These are phyloP conservation scores for Lasioglossum leucozonium DNA, from an alignment of 2,888 invertebrate genomes.

Conservation along the genomic window DNA sequence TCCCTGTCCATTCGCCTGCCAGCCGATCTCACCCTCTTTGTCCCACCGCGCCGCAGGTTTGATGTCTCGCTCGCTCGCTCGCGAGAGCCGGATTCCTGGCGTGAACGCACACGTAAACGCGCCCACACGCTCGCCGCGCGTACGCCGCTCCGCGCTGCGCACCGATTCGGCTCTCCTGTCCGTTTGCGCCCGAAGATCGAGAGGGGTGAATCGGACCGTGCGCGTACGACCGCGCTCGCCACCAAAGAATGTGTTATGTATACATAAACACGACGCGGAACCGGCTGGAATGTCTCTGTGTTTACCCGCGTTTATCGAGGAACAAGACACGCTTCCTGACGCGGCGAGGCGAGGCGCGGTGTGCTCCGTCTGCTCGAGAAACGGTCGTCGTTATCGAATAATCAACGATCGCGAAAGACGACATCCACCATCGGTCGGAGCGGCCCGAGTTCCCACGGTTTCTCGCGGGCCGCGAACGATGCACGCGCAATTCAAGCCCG, in stretches of 20 bases:
- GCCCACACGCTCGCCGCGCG: background rate
- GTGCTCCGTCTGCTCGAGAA: background rate
- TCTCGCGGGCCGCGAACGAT: background rate
- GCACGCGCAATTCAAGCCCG: too few relatives aligned
- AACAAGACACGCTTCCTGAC: constrained; percentile 55
- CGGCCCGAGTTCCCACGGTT: background rate
- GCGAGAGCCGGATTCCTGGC: constrained; percentile 42
- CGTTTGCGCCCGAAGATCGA: constrained; percentile 20
- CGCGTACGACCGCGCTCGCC: constrained; percentile 56
- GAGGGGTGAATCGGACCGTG: constrained; percentile 14
- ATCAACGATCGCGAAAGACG: constrained; percentile 38
- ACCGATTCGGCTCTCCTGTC: constrained; percentile 17
- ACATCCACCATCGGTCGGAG: background rate
- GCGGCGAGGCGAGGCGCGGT: background rate
- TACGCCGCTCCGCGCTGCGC: background rate
- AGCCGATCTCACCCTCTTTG: constrained; percentile 2
- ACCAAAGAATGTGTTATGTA: constrained; percentile 65
- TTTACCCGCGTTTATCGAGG: constrained; percentile 69
- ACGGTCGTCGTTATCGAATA: constrained; percentile 47
- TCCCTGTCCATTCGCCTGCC: constrained; percentile 21
- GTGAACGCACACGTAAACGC: constrained; percentile 28
- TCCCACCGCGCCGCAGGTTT: background rate
- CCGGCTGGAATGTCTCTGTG: constrained; percentile 59
- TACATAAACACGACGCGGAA: constrained; percentile 53
- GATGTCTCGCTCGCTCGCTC: constrained; percentile 27